A percentile compares a stretch with the other conserved stretches of the same genome.
phyloP scores from a whole-genome alignment of 1,140 invertebrate species.

The Sarcophaga bullata region DNA sequence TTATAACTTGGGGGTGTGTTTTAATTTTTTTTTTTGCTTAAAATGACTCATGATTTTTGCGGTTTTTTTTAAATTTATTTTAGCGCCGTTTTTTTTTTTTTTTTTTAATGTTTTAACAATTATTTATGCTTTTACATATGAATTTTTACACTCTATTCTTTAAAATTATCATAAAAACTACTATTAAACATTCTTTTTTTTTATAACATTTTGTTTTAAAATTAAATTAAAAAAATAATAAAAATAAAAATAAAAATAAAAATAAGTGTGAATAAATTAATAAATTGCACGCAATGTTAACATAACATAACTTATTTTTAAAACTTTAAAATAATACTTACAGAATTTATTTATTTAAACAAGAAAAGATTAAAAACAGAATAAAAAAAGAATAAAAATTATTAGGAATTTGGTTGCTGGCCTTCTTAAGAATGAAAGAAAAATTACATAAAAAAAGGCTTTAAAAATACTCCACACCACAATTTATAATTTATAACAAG shows the following conservation, averaged over 20 bases:
- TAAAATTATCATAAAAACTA: neutral
- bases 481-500: neutral
- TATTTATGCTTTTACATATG: neutral
- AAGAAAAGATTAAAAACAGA: neutral
- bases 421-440: neutral
- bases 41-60: too few relatives aligned
- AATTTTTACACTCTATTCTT: neutral
- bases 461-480: neutral
- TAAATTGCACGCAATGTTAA: constrained; percentile 41
- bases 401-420: constrained; percentile 24
- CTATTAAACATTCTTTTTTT: neutral
- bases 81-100: neutral
- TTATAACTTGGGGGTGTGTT: neutral
- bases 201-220: neutral
- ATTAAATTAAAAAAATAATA: neutral
- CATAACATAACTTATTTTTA: constrained; percentile 30
- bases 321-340: too few relatives aligned
- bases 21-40: neutral
- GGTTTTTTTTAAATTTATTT: neutral
- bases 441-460: neutral
- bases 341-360: neutral
- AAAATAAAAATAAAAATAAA: constrained; percentile 10
- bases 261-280: constrained; percentile 35
- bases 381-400: constrained; percentile 1
- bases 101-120: neutral